phyloP scores from a whole-genome alignment of 2,797 vertebrate species.

The Eulemur coronatus region DNA sequence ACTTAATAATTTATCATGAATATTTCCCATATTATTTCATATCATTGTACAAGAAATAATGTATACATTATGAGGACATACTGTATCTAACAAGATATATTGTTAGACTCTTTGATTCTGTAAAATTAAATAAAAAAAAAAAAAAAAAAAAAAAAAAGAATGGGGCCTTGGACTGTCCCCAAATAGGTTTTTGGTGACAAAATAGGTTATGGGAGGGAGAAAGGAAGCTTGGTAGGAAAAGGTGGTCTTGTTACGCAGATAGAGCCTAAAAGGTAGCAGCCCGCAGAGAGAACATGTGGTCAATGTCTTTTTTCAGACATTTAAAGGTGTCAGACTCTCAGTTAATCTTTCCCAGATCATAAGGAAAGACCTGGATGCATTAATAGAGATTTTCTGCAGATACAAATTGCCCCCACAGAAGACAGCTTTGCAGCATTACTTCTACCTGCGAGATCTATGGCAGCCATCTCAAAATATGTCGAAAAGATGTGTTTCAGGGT shows the following conservation, averaged over 20 bases:
- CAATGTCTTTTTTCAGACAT: neutral
- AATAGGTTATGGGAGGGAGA: neutral
- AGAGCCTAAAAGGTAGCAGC: neutral
- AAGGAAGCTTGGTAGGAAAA: neutral
- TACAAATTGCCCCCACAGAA: neutral
- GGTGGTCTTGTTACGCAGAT: neutral
- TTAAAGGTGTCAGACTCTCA: neutral
- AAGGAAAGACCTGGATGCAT: neutral
- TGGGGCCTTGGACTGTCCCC: neutral
- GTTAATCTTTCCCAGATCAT: neutral
- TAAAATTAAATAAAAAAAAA: no score
- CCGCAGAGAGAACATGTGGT: neutral
- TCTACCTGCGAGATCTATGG: neutral
- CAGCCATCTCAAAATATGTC: neutral
- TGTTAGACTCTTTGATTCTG: no score
- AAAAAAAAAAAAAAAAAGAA: no score
- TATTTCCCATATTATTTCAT: no score
- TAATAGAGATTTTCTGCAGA: neutral
- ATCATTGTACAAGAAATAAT: no score
- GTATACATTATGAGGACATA: no score
- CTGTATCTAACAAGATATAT: no score
- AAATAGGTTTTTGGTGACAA: neutral
- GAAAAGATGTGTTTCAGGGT: neutral
- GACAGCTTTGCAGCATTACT: neutral
- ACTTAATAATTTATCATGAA: no score